Evolutionary conservation across 2,113 vertebrate genomes (phyloP).

Genomic region (Thunnus thynnus): DNA sequence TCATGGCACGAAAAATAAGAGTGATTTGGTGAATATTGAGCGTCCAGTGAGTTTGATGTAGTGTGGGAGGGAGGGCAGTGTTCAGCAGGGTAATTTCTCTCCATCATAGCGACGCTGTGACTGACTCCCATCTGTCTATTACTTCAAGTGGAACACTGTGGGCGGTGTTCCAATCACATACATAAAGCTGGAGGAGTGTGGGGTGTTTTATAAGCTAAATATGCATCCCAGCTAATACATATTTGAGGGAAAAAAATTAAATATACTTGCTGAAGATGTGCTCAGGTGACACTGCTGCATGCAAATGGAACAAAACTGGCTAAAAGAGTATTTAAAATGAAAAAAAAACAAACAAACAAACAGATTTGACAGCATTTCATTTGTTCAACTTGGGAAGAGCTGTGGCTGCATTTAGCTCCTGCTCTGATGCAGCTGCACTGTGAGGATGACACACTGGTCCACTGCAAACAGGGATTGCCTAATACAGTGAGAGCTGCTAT

Average conservation of each 20-base stretch:
- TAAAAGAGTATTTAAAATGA: neutral
- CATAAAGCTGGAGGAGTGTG: conserved; percentile 66
- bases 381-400: conserved; percentile 1
- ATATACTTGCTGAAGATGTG: neutral
- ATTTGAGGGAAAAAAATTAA: conserved; percentile 5
- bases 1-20: conserved; percentile 42
- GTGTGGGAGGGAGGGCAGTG: conserved; percentile 77
- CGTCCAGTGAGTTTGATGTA: conserved; percentile 69
- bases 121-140: conserved; percentile 80
- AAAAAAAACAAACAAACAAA: neutral
- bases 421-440: conserved; percentile 44
- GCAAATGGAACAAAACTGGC: neutral
- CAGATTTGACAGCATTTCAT: neutral
- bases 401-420: conserved; percentile 35
- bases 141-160: conserved; percentile 81
- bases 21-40: conserved; percentile 65
- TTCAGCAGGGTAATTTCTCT: conserved; percentile 76
- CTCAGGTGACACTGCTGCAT: neutral
- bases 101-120: conserved; percentile 72
- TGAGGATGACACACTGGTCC: conserved; percentile 37
- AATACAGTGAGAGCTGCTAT: conserved; percentile 56
- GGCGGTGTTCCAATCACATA: conserved; percentile 77
- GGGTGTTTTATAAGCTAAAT: conserved; percentile 59
- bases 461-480: conserved; percentile 46
- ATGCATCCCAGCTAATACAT: conserved; percentile 57